phyloP scores from a whole-genome alignment of 2,888 invertebrate species.

The Pseudococcus jackbeardsleyi region DNA sequence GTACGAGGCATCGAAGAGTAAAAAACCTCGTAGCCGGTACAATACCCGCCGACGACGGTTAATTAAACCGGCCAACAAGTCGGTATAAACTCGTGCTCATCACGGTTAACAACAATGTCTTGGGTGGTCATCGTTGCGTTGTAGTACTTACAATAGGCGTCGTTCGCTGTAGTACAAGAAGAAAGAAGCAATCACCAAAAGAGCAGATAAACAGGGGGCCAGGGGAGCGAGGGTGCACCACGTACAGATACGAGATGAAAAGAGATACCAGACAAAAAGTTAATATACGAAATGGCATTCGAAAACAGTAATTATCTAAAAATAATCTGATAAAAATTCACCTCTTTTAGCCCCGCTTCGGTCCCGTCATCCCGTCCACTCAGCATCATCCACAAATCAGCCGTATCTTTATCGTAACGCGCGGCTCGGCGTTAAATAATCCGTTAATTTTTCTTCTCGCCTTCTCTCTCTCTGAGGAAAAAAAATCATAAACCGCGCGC shows the following conservation, averaged over 20 bases:
- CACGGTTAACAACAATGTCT: conserved; percentile 48
- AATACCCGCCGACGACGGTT: neutral
- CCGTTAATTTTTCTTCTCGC: conserved; percentile 17
- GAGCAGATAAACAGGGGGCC: neutral
- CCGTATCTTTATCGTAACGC: too few species aligned
- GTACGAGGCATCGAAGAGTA: neutral
- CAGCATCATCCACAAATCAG: neutral
- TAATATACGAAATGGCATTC: conserved; percentile 5
- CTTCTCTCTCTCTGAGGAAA: neutral
- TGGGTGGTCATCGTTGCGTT: conserved; percentile 28
- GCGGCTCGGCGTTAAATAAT: neutral
- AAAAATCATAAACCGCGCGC: neutral
- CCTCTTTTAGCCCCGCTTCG: neutral
- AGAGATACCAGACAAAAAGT: neutral
- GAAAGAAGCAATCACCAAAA: conserved; percentile 7
- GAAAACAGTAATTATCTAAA: conserved; percentile 7
- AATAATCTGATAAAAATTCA: conserved; percentile 33
- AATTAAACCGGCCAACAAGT: conserved; percentile 38
- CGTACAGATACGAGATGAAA: neutral
- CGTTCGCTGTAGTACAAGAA: neutral
- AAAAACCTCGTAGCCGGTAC: neutral
- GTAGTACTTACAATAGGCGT: conserved; percentile 19
- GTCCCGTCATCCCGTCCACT: neutral
- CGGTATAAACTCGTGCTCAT: conserved; percentile 43
- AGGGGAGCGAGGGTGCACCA: neutral